Percentiles rank a stretch among this genome's conserved stretches.
Evolutionary conservation across 2,113 vertebrate species (phyloP).

Genomic region (Manacus vitellinus): DNA sequence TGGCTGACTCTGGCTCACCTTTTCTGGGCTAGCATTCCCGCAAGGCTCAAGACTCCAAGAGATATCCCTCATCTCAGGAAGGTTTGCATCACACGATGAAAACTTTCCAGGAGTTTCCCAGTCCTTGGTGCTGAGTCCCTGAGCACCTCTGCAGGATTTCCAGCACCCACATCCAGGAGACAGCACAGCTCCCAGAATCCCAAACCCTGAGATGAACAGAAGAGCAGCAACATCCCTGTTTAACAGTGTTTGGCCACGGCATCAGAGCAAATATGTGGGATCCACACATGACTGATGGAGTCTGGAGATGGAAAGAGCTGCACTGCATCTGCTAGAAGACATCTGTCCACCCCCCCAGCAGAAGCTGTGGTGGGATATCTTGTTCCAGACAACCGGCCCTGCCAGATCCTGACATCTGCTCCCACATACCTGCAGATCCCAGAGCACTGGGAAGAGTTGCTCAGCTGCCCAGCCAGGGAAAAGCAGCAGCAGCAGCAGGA

Average conservation of each 20-base stretch:
- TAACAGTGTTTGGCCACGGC: fast-evolving
- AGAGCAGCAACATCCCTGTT: background rate
- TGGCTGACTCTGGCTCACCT: background rate
- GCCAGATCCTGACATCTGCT: background rate
- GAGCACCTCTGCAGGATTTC: background rate
- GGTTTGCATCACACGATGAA: background rate
- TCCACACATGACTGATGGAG: background rate
- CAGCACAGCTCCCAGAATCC: background rate
- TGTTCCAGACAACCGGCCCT: background rate
- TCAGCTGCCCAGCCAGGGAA: background rate
- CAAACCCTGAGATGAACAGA: background rate
- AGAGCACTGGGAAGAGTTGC: background rate
- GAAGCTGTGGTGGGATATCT: background rate
- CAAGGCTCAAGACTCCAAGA: background rate
- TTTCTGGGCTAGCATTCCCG: background rate
- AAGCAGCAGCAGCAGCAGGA: background rate
- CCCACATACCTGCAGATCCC: fast-evolving
- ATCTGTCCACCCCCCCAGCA: background rate
- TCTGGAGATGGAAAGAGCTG: background rate
- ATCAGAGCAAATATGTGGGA: background rate
- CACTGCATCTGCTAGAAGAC: background rate
- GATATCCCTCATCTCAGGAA: background rate
- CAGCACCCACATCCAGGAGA: background rate
- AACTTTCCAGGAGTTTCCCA: background rate
- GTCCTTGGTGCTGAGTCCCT: background rate